These are phyloP conservation scores for Chelidonichthys spinosus DNA, from an alignment of 2,797 vertebrate genomes.

Conservation along the genomic window DNA sequence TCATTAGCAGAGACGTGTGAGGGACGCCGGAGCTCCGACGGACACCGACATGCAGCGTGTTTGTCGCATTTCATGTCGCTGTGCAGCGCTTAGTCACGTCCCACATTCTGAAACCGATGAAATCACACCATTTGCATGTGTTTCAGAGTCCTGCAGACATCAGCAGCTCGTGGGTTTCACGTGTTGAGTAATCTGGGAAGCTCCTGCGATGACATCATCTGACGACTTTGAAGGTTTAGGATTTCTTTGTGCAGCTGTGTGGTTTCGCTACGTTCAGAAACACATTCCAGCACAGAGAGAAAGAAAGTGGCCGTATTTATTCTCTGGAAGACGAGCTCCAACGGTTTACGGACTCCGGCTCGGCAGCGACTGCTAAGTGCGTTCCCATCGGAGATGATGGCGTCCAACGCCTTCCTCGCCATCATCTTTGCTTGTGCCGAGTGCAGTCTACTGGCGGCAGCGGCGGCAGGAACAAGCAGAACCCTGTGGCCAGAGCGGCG, in stretches of 20 bases:
- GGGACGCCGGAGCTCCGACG: constrained; percentile 25
- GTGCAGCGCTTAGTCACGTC: background rate
- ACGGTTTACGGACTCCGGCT: constrained; percentile 48
- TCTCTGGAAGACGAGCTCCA: constrained; percentile 63
- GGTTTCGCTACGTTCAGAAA: constrained; percentile 56
- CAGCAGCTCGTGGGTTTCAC: constrained; percentile 12
- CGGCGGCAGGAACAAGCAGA: constrained; percentile 58
- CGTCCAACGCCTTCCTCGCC: constrained; percentile 54
- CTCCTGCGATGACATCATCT: constrained; percentile 70
- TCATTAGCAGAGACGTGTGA: constrained; percentile 65
- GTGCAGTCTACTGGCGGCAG: constrained; percentile 58
- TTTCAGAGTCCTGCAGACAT: constrained; percentile 5
- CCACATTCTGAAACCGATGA: background rate
- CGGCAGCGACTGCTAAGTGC: constrained; percentile 57
- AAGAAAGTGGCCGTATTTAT: constrained; percentile 67
- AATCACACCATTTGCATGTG: constrained; percentile 15
- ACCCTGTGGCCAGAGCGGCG: constrained; percentile 78
- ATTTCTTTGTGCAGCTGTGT: constrained; percentile 78
- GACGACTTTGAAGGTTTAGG: constrained; percentile 62
- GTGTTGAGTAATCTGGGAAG: constrained; percentile 58
- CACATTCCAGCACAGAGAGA: constrained; percentile 72
- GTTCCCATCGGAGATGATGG: constrained; percentile 55
- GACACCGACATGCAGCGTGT: background rate
- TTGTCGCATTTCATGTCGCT: background rate
- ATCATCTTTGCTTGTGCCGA: constrained; percentile 72